These are phyloP conservation scores for Echeneis naucrates DNA, from an alignment of 2,797 vertebrate genomes.

Conservation along the genomic window DNA sequence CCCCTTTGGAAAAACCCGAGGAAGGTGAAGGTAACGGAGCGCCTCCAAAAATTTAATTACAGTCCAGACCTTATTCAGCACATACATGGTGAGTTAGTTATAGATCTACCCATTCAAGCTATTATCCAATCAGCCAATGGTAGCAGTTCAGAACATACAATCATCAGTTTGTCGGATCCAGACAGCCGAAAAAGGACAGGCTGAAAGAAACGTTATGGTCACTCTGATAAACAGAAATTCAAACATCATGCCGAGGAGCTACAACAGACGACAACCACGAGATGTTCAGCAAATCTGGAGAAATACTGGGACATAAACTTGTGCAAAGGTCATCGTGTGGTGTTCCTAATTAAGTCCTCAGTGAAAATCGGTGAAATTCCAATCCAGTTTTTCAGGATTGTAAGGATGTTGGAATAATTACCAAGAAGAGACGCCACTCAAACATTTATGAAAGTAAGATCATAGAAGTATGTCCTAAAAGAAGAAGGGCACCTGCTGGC, in stretches of 20 bases:
- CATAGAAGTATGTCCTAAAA: slow-evolving; percentile 19
- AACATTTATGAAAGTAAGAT: slow-evolving; percentile 9
- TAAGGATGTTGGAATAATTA: neutral
- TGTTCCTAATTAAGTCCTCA: neutral
- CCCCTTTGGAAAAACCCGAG: neutral
- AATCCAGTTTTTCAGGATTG: too few relatives aligned
- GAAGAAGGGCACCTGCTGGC: slow-evolving; percentile 51
- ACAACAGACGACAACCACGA: neutral
- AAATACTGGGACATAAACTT: too few relatives aligned
- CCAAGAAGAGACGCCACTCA: neutral
- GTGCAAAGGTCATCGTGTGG: neutral
- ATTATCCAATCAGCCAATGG: neutral
- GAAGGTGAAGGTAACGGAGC: neutral
- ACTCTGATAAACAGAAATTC: too few relatives aligned
- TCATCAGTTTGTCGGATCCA: too few relatives aligned
- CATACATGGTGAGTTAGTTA: too few relatives aligned
- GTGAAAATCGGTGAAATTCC: too few relatives aligned
- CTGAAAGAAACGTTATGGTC: too few relatives aligned
- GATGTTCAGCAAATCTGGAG: neutral
- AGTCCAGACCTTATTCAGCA: slow-evolving; percentile 2
- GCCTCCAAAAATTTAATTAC: neutral
- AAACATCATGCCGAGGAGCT: neutral
- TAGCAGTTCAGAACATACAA: neutral
- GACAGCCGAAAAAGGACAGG: too few relatives aligned
- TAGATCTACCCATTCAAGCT: neutral